Base-by-base conservation (phyloP, 2,888 invertebrate species). In the Hoplodrina ambigua region DNA sequence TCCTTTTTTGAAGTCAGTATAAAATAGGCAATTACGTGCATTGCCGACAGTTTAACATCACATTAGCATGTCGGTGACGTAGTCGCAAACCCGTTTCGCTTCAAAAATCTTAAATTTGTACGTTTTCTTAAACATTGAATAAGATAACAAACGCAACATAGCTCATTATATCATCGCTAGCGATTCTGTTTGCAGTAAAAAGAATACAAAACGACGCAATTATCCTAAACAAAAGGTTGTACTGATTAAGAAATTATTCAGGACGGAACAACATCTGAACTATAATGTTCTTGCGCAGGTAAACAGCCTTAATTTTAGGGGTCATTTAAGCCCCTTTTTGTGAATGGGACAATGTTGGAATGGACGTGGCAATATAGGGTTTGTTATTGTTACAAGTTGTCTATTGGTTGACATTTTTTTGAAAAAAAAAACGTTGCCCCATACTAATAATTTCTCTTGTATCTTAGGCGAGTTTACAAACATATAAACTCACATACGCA, bases 161-260 rank as follows among this genome's bases (percentile, higher is more conserved):
- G 78, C 84, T 85, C 85, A 86, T 90, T 88, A 85, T 75, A 72
- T 58, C 44, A 37, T 64, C 81, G 80, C 84, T 85, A 65, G 76
- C 69, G 70, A 91, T 89, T 89, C 89, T 80, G 84, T 90, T 90
- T 66, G 86, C 80, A 61, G 65, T 81, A 81, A 76, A 72, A 81
- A 81, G 92, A 94, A 94, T 93, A 85, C 81, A 73, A 86, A 93
- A 94, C 88, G 89, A 89, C 82, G 89, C 89, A 91, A 93, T 94
- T 93, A 94, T 86, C 82, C 78, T 81, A 88, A 91, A 93, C 93
- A 94, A 93, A 94, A 72, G 91, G 90, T 88, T 81, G 8, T 85
- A 88, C 89, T 93, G 90, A 93, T 94, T 92, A 93, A 92, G 90
- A 91, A 91, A 93, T 92, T 92, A 93, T 91, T 88, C 82, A 82